Base-by-base conservation (phyloP, 92 coral and sea anemone species). In the Muricea muricata region DNA sequence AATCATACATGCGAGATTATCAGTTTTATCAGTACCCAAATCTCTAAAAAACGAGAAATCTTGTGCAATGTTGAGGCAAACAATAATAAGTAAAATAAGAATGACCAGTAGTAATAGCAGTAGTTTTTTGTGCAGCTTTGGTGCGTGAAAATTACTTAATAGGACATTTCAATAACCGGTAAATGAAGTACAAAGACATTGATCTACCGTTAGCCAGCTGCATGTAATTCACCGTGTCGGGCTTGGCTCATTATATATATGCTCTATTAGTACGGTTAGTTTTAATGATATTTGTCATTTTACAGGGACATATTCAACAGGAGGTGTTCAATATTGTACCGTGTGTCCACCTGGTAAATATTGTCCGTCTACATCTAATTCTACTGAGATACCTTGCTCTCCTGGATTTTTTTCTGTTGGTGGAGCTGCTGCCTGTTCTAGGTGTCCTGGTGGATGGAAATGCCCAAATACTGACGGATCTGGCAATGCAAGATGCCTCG, bases 361-460 rank as follows among this genome's bases (percentile, higher is more conserved):
- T 83, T 97, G 99, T 78, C 99, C 98, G 10, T 47, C 39, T 35
- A 85, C 65, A 11, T 67, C 91, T 42, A 71, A 32, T 54, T 41
- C 87, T 17, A 83, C 65, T 34, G 90, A 78, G 57, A 39, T 60
- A 20, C 41, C 75, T 70, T 97, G 99, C 45, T 86, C 90, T 32
- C 54, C 45, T 75, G 99, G 99, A 29, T 80, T 89, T 32, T 97
- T 60, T 79, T 94, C 98, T 26, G 63, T 57, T 46, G 99, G 99
- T 50, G 87, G 82, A 25, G 90, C 89, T 78, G 93, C 88, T 32
- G 71, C 79, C 9, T 97, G 99, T 87, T 70, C 73, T 67, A 56
- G 90, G 0, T 97, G 99, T 46, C 99, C 94, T 21, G 87, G 89
- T 79, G 99, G 99, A 37, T 93, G 93, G 92, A 60, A 73, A 57